Conservation (phyloP, 2,113 vertebrate genomes). For the Spea multiplicata region DNA sequence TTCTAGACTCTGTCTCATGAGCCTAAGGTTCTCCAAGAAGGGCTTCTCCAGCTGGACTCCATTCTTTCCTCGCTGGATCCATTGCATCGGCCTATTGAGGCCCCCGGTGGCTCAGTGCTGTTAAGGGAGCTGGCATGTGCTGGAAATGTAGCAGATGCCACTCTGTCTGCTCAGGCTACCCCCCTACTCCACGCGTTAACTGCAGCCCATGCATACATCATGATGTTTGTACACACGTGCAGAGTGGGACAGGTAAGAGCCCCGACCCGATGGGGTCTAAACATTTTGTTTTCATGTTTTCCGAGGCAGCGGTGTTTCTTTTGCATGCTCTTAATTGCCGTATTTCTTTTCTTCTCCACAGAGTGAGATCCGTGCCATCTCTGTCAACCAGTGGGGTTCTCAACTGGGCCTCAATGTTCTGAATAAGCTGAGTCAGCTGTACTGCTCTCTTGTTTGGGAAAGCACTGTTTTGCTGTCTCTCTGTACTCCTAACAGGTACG, state of each 20-base stretch:
- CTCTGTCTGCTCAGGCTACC: conserved; percentile 88
- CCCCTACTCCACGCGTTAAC: conserved; percentile 89
- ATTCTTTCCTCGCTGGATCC: conserved; percentile 88
- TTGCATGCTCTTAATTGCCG: background rate
- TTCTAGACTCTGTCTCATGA: conserved; percentile 90
- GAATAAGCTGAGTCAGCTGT: conserved; percentile 90
- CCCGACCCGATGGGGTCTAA: background rate
- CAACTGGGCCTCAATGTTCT: conserved; percentile 87
- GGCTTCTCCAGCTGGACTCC: conserved; percentile 87
- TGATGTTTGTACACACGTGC: conserved; percentile 96
- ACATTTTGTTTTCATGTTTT: no score
- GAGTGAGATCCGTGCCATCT: conserved; percentile 94
- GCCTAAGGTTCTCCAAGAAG: conserved; percentile 90
- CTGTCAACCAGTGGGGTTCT: conserved; percentile 94
- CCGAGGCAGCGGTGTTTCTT: no score
- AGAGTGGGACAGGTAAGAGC: conserved; percentile 85
- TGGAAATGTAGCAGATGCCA: conserved; percentile 84
- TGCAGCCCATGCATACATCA: conserved; percentile 94
- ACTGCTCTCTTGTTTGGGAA: conserved; percentile 94
- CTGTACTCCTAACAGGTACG: conserved; percentile 90
- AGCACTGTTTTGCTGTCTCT: conserved; percentile 93
- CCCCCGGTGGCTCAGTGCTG: conserved; percentile 89
- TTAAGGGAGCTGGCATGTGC: conserved; percentile 87
- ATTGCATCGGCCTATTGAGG: conserved; percentile 89
- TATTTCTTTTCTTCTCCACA: conserved; percentile 53